phyloP scores from a whole-genome alignment of 2,888 invertebrate species.

The Epicampocera succincta region DNA sequence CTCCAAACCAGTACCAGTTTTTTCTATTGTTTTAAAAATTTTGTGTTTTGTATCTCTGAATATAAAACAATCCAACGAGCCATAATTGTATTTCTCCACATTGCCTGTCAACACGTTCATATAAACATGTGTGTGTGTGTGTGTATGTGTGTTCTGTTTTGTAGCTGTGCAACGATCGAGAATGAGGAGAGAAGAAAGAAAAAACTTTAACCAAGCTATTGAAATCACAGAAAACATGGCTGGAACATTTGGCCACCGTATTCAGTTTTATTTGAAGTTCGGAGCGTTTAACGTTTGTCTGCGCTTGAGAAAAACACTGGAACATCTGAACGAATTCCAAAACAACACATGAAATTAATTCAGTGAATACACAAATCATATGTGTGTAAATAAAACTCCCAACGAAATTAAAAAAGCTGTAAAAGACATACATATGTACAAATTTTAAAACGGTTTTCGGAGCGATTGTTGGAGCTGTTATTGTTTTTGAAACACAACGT shows the following conservation, averaged over 20 bases:
- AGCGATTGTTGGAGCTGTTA: slow-evolving; percentile 41
- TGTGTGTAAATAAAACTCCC: neutral
- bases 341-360: slow-evolving; percentile 6
- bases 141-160: slow-evolving; percentile 11
- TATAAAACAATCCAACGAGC: neutral
- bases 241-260: slow-evolving; percentile 58
- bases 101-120: neutral
- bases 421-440: neutral
- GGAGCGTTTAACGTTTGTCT: slow-evolving; percentile 60
- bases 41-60: slow-evolving; percentile 12
- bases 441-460: slow-evolving; percentile 23
- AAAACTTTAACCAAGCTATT: neutral
- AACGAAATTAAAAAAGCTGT: neutral
- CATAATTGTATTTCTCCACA: slow-evolving; percentile 10
- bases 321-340: slow-evolving; percentile 12
- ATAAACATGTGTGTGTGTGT: neutral
- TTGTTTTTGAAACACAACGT: slow-evolving; percentile 62
- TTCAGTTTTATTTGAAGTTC: slow-evolving; percentile 68
- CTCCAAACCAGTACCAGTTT: neutral
- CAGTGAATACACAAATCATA: neutral
- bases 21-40: slow-evolving; percentile 4
- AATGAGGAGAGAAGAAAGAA: slow-evolving; percentile 36
- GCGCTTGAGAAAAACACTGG: slow-evolving; percentile 10
- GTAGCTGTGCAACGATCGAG: slow-evolving; percentile 36
- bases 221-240: slow-evolving; percentile 48